Evolutionary conservation across 2,797 vertebrate species (phyloP).

Genomic region (Carapus acus): DNA sequence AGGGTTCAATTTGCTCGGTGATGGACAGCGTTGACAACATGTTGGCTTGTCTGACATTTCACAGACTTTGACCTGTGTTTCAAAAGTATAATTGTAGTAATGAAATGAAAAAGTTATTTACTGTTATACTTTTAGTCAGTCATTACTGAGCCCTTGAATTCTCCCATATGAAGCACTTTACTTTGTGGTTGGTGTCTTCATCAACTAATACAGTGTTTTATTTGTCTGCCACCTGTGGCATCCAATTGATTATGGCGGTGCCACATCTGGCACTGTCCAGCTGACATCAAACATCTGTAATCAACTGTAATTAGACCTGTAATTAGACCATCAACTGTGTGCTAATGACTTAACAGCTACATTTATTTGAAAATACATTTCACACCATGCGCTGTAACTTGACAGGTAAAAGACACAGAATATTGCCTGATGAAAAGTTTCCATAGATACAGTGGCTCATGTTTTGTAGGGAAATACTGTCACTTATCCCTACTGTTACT

Average conservation of each 20-base stretch:
- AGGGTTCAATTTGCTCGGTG: conserved; percentile 72
- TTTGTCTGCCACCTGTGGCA: conserved; percentile 22
- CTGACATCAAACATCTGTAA: conserved; percentile 47
- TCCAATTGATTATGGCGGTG: conserved; percentile 47
- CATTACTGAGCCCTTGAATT: conserved; percentile 30
- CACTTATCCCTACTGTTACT: conserved; percentile 14
- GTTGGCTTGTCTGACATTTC: conserved; percentile 62
- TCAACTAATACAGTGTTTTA: conserved; percentile 28
- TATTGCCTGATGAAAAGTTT: too few relatives aligned
- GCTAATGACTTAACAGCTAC: conserved; percentile 60
- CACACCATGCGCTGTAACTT: conserved; percentile 39
- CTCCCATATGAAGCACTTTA: conserved; percentile 34
- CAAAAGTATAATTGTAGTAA: conserved; percentile 63
- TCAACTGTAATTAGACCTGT: conserved; percentile 56
- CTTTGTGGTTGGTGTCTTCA: conserved; percentile 10
- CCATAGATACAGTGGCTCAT: conserved; percentile 3
- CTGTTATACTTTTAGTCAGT: conserved; percentile 39
- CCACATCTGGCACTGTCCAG: conserved; percentile 40
- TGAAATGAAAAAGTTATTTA: conserved; percentile 59
- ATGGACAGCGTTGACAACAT: conserved; percentile 65
- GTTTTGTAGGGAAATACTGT: conserved; percentile 17
- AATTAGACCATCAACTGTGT: conserved; percentile 58
- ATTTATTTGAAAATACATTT: conserved; percentile 40
- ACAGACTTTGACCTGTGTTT: conserved; percentile 44
- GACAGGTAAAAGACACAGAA: conserved; percentile 45